Conservation (phyloP, 2,113 vertebrate species). For the Proteles cristata region DNA sequence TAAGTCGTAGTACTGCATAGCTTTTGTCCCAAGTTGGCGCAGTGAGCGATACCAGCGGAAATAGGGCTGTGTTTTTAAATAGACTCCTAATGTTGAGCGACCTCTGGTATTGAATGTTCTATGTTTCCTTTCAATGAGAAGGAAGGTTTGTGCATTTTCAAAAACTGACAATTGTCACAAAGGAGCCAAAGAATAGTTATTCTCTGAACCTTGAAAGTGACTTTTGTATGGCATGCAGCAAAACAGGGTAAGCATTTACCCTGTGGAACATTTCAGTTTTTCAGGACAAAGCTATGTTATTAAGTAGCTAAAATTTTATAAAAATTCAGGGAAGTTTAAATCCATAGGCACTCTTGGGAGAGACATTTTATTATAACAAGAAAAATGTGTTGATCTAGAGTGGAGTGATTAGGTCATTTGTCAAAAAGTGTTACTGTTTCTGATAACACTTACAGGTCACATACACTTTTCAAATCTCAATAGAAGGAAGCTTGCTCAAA, state of each 20-base stretch:
- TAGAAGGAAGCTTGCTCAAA: constrained; percentile 64
- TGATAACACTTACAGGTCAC: constrained; percentile 81
- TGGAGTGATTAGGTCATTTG: constrained; percentile 83
- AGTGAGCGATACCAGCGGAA: constrained; percentile 9
- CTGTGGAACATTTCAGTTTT: constrained; percentile 71
- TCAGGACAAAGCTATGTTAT: constrained; percentile 67
- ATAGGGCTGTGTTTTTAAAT: constrained; percentile 66
- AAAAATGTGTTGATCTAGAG: constrained; percentile 85
- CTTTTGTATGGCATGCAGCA: constrained; percentile 50
- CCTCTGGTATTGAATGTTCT: constrained; percentile 60
- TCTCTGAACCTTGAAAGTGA: constrained; percentile 75
- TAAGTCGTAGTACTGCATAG: neutral
- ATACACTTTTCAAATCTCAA: constrained; percentile 73
- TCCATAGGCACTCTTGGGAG: constrained; percentile 80
- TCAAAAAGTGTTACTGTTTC: constrained; percentile 80
- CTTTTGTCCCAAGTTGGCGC: constrained; percentile 32
- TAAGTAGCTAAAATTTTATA: constrained; percentile 65
- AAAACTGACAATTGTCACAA: constrained; percentile 74
- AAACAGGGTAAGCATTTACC: constrained; percentile 61
- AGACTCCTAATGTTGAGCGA: constrained; percentile 42
- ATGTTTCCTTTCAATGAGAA: constrained; percentile 64
- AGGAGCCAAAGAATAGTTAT: constrained; percentile 70
- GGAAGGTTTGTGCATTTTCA: constrained; percentile 71
- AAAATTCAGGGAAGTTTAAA: constrained; percentile 80
- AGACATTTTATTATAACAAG: constrained; percentile 84